Base-by-base conservation (phyloP, 2,888 invertebrate species). In the Monoplex corrugatus region DNA sequence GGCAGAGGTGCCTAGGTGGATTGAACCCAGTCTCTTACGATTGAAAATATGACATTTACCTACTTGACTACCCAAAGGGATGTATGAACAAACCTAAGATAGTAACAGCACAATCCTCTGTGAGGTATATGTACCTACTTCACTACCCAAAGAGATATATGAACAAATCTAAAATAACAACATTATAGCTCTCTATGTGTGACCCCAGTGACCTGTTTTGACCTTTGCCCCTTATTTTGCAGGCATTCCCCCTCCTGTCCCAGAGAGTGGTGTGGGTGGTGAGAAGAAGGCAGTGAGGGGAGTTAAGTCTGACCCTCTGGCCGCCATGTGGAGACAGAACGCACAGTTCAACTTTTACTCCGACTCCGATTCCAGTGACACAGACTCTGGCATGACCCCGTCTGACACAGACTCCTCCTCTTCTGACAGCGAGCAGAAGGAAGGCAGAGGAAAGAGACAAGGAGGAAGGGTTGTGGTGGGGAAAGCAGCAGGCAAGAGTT, bases 241-340 rank as follows among this genome's bases (percentile, higher is more conserved):
- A 92, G 92, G 91, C 89, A 16, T 89, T 90, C 28, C 90, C 90
- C 1, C 90, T 89, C n/a, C n/a, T n/a, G n/a, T n/a, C n/a, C n/a
- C n/a, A n/a, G n/a, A n/a, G n/a, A n/a, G n/a, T n/a, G n/a, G n/a
- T n/a, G n/a, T n/a, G n/a, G n/a, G n/a, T 1, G 82, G 75, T 3
- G 68, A 68, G 5, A 89, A 86, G 85, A 82, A 84, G 19, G 45
- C 50, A 1, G 3, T n/a, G n/a, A 43, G 72, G n/a, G n/a, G 45
- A 5, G 84, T 43, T 32, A 89, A 86, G 40, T 40, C 83, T 10
- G 87, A 91, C 86, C 88, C 89, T 32, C 75, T 91, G 38, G 89
- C 91, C 32, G 89, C 89, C 32, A 91, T 92, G 89, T 92, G 92
- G 92, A 38, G 90, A 19, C 91, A 90, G 43, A 91, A 91, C 80